phyloP scores from a whole-genome alignment of 2,888 invertebrate genomes.

The Spilarctia lutea region DNA sequence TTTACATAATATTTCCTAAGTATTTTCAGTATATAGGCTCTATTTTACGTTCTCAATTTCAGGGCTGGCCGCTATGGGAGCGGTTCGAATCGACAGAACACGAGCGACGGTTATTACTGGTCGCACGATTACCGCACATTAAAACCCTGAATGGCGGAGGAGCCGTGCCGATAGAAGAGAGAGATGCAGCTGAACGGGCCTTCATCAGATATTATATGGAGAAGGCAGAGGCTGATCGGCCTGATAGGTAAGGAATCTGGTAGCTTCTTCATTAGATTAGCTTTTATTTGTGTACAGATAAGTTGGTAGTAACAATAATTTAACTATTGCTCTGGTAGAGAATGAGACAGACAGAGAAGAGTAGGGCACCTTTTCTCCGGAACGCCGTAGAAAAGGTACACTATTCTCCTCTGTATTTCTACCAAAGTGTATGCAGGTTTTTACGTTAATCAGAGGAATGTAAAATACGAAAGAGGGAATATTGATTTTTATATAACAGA shows the following conservation, averaged over 20 bases:
- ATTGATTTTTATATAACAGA: too few relatives aligned
- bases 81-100: conserved; percentile 95
- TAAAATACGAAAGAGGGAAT: too few relatives aligned
- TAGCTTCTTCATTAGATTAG: neutral
- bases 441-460: neutral
- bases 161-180: conserved; percentile 92
- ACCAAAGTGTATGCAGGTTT: neutral
- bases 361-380: too few relatives aligned
- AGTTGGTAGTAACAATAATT: too few relatives aligned
- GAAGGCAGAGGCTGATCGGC: conserved; percentile 93
- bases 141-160: conserved; percentile 96
- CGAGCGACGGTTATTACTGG: conserved; percentile 94
- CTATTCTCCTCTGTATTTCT: too few relatives aligned
- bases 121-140: conserved; percentile 95
- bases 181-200: conserved; percentile 96
- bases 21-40: neutral
- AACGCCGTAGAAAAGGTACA: too few relatives aligned
- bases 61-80: conserved; percentile 92
- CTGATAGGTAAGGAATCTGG: conserved; percentile 86
- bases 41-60: conserved; percentile 37
- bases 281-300: too few relatives aligned
- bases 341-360: too few relatives aligned
- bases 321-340: too few relatives aligned
- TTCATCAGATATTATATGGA: conserved; percentile 97
- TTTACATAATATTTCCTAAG: neutral